Evolutionary conservation across 2,888 invertebrate genomes (phyloP).

Genomic region (Heterodera filipjevi): DNA sequence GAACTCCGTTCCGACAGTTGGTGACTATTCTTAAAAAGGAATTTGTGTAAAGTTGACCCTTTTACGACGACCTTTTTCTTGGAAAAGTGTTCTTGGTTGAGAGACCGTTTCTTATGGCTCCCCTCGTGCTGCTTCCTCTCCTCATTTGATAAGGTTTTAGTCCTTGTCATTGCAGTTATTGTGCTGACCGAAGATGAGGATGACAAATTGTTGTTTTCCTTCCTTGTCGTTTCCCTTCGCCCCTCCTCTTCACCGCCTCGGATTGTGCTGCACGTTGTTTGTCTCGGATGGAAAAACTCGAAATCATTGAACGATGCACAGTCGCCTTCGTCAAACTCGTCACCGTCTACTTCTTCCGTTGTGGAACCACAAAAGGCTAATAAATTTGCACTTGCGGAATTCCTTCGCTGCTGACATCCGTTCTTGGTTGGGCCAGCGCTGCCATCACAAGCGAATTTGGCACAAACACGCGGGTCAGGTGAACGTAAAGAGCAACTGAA

Average conservation of each 20-base stretch:
- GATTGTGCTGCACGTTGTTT: slow-evolving; percentile 21
- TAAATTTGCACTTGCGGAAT: not conserved
- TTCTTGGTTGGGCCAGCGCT: not conserved
- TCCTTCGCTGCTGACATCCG: not conserved
- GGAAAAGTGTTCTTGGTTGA: not conserved
- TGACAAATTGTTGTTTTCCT: slow-evolving; percentile 8
- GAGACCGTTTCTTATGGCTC: not conserved
- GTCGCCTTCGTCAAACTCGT: slow-evolving; percentile 10
- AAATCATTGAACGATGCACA: slow-evolving; percentile 29
- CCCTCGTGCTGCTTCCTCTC: not conserved
- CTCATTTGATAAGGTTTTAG: not conserved
- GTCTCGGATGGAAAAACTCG: slow-evolving; percentile 33
- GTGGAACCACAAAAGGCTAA: not conserved
- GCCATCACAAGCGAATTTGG: slow-evolving; percentile 29
- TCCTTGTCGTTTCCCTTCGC: not conserved
- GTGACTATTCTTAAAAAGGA: not conserved
- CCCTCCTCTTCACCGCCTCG: slow-evolving; percentile 5
- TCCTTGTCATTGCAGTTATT: not conserved
- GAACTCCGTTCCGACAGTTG: not conserved
- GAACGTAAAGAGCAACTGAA: slow-evolving; percentile 37
- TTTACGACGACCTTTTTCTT: not conserved
- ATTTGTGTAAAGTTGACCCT: no score
- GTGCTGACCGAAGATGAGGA: not conserved
- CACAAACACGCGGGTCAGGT: slow-evolving; percentile 33
- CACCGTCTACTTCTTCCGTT: slow-evolving; percentile 6